Evolutionary conservation across 2,797 vertebrate genomes (phyloP).

Genomic region (Pipistrellus nathusii): DNA sequence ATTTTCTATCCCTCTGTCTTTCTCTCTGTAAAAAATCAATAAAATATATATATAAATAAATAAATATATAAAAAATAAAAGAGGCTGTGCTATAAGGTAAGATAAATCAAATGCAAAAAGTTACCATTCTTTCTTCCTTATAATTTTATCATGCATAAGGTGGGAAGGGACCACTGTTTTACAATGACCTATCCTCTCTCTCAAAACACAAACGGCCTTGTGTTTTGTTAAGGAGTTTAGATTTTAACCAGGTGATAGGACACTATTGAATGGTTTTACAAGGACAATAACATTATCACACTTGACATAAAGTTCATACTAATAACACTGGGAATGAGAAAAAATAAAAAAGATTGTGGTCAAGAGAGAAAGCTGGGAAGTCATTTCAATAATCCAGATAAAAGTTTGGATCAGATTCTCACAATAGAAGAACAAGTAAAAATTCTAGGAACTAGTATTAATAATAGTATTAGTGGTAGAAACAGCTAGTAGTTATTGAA

Average conservation of each 20-base stretch:
- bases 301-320: not conserved
- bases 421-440: not conserved
- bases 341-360: not conserved
- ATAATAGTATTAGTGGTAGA: not conserved
- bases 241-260: not conserved
- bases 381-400: not conserved
- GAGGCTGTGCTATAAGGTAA: not conserved
- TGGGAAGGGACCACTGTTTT: not conserved
- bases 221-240: not conserved
- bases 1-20: no score
- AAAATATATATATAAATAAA: no score
- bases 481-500: not conserved
- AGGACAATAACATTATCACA: not conserved
- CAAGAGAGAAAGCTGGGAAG: not conserved
- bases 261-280: not conserved
- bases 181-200: not conserved
- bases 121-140: not conserved
- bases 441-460: not conserved
- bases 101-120: not conserved
- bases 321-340: not conserved
- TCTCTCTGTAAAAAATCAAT: no score
- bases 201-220: not conserved
- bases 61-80: not conserved
- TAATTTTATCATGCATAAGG: not conserved
- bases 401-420: not conserved